Evolutionary conservation across 1,140 invertebrate genomes (phyloP).

Genomic region (Aphelenchoides avenae): DNA sequence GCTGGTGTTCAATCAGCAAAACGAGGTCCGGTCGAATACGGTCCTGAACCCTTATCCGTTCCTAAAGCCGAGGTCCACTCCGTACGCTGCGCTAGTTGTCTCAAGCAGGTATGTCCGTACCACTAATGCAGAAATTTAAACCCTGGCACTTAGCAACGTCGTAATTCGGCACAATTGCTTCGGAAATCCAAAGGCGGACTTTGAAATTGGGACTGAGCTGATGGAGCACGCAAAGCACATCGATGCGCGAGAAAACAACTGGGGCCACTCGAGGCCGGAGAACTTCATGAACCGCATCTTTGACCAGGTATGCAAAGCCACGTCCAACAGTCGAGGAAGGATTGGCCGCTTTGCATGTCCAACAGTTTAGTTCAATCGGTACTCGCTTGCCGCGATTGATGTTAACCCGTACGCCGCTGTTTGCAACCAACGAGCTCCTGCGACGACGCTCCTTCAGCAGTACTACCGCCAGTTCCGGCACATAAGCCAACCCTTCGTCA

Average conservation of each 20-base stretch:
- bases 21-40: constrained; percentile 76
- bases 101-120: constrained; percentile 76
- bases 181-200: constrained; percentile 79
- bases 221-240: constrained; percentile 87
- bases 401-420: constrained; percentile 57
- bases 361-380: constrained; percentile 53
- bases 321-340: not conserved
- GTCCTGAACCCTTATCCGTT: constrained; percentile 78
- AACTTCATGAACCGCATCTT: constrained; percentile 65
- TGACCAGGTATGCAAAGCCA: constrained; percentile 46
- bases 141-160: constrained; percentile 67
- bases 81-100: constrained; percentile 74
- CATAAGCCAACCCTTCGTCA: constrained; percentile 38
- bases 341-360: no score
- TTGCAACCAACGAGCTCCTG: constrained; percentile 53
- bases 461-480: constrained; percentile 54
- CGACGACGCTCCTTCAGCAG: constrained; percentile 46
- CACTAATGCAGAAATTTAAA: constrained; percentile 12
- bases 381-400: constrained; percentile 54
- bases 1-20: constrained; percentile 76
- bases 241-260: constrained; percentile 88
- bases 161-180: constrained; percentile 84
- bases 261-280: constrained; percentile 66
- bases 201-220: constrained; percentile 89
- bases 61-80: constrained; percentile 66